A percentile compares a stretch with the other conserved stretches of the same genome.
Evolutionary conservation across 1,140 invertebrate genomes (phyloP).

Genomic region (Argopecten irradians): DNA sequence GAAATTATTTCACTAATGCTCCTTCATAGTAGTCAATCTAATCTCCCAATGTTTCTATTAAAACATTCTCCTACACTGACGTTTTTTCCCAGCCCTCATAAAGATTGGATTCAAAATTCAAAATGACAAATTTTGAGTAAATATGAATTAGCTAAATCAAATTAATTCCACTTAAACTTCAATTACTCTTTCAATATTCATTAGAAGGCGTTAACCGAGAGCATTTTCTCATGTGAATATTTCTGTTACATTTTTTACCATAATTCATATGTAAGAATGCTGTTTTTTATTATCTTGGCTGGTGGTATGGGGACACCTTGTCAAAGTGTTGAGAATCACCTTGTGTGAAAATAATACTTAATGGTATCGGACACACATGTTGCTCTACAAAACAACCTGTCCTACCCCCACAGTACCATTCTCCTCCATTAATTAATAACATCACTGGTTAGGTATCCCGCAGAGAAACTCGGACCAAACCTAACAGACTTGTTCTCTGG

Average conservation of each 20-base stretch:
- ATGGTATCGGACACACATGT: neutral
- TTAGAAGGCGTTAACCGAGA: neutral
- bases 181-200: neutral
- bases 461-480: neutral
- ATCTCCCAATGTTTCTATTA: neutral
- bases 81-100: neutral
- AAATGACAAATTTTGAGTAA: slow-evolving; percentile 18
- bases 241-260: neutral
- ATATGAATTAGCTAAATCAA: neutral
- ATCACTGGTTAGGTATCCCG: neutral
- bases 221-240: neutral
- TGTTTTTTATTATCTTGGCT: neutral
- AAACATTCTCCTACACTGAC: neutral
- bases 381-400: neutral
- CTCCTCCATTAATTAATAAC: neutral
- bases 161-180: slow-evolving; percentile 11
- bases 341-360: neutral
- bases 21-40: neutral
- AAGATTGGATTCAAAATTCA: neutral
- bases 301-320: neutral
- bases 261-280: neutral
- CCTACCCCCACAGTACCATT: neutral
- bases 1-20: neutral
- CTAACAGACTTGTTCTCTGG: neutral
- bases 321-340: slow-evolving; percentile 1